Conservation (phyloP, 2,888 invertebrate genomes). For the Augochlorella aurata region DNA sequence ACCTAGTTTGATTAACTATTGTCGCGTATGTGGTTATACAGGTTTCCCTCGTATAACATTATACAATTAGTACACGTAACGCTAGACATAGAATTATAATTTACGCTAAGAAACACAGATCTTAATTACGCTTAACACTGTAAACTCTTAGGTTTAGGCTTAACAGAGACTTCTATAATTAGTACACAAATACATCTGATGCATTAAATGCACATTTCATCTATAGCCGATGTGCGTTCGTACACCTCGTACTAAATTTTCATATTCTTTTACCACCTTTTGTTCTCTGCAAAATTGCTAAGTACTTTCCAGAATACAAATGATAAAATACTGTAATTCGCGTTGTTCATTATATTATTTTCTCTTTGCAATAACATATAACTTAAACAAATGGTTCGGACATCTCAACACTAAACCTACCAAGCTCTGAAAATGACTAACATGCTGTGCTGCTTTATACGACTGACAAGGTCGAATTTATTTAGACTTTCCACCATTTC, state of each 20-base stretch:
- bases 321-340: too few species aligned
- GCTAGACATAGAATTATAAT: conserved; percentile 40
- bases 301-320: too few species aligned
- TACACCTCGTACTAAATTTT: conserved; percentile 60
- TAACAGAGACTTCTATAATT: conserved; percentile 38
- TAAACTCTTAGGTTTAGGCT: conserved; percentile 32
- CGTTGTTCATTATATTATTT: too few species aligned
- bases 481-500: too few species aligned
- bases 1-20: conserved; percentile 9
- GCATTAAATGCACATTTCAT: conserved; percentile 53
- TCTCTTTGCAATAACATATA: too few species aligned
- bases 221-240: conserved; percentile 57
- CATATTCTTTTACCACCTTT: not conserved
- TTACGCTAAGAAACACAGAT: conserved; percentile 50
- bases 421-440: too few species aligned
- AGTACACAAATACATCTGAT: conserved; percentile 64
- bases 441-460: too few species aligned
- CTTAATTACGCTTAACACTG: conserved; percentile 20
- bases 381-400: too few species aligned
- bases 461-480: too few species aligned
- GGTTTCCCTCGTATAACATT: conserved; percentile 38
- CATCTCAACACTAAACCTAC: too few species aligned
- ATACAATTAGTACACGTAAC: conserved; percentile 36
- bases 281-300: not conserved
- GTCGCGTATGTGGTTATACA: conserved; percentile 29